phyloP scores from a whole-genome alignment of 2,113 vertebrate genomes.

The Antechinus flavipes region DNA sequence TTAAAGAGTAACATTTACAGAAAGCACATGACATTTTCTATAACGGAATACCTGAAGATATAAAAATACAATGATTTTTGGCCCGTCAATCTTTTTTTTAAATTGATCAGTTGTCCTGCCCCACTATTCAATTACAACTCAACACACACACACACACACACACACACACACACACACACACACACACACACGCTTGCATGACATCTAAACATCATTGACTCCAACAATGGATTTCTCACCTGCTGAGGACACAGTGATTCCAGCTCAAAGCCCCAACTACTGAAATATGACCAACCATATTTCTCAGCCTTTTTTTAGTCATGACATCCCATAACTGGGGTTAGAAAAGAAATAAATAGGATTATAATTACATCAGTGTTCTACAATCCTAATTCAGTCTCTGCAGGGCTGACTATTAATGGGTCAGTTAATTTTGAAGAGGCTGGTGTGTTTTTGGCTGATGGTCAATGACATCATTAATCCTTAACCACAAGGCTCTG shows the following conservation, averaged over 20 bases:
- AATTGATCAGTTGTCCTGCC: not conserved
- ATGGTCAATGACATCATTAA: not conserved
- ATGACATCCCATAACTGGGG: slow-evolving; percentile 87
- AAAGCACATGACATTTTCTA: not conserved
- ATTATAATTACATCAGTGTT: not conserved
- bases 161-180: not conserved
- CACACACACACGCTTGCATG: not conserved
- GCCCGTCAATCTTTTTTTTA: not conserved
- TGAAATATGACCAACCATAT: slow-evolving; percentile 83
- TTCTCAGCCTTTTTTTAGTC: slow-evolving; percentile 81
- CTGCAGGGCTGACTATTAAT: not conserved
- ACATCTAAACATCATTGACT: slow-evolving; percentile 3
- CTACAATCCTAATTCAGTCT: not conserved
- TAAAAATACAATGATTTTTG: not conserved
- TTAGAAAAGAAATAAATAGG: slow-evolving; percentile 55
- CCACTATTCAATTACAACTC: not conserved
- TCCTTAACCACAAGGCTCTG: not conserved
- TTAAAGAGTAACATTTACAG: not conserved
- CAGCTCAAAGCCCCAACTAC: slow-evolving; percentile 87
- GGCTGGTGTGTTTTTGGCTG: not conserved
- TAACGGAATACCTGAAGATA: not conserved
- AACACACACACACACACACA: not conserved
- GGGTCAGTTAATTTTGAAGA: not conserved
- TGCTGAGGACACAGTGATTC: slow-evolving; percentile 89
- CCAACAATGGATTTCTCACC: slow-evolving; percentile 77